These are phyloP conservation scores for Vicugna pacos DNA, from an alignment of 2,113 vertebrate genomes.

Conservation along the genomic window DNA sequence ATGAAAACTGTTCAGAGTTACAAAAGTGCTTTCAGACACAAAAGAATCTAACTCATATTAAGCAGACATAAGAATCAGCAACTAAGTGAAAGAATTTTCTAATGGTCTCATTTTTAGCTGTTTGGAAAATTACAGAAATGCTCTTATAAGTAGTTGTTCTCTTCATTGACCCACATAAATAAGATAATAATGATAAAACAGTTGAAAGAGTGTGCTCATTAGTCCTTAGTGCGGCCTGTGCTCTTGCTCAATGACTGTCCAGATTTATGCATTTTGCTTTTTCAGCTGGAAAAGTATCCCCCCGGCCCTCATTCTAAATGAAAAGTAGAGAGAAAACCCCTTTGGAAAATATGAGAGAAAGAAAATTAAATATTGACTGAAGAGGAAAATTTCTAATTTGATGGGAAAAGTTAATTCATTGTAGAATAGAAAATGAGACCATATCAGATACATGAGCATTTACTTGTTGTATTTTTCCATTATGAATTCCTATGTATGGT, in stretches of 20 bases:
- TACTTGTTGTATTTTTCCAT: constrained; percentile 17
- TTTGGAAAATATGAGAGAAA: constrained; percentile 67
- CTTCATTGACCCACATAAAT: neutral
- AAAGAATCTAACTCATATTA: neutral
- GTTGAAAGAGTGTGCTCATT: neutral
- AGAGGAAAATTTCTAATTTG: constrained; percentile 70
- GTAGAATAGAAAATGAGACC: constrained; percentile 55
- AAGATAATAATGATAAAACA: neutral
- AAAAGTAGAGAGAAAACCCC: neutral
- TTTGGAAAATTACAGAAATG: neutral
- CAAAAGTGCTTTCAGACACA: neutral
- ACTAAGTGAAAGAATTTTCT: neutral
- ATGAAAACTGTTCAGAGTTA: neutral
- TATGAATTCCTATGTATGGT: neutral
- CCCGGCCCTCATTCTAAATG: neutral
- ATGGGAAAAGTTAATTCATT: constrained; percentile 71
- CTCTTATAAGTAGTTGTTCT: neutral
- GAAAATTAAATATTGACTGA: constrained; percentile 83
- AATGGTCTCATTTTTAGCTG: neutral
- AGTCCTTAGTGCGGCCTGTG: neutral
- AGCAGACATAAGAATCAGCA: neutral
- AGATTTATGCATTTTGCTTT: constrained; percentile 62
- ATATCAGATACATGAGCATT: constrained; percentile 22
- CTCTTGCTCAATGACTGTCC: neutral
- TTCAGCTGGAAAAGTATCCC: constrained; percentile 51